These are phyloP conservation scores for Leptinotarsa defecta DNA, from an alignment of 1,140 invertebrate species.

Conservation along the genomic window DNA sequence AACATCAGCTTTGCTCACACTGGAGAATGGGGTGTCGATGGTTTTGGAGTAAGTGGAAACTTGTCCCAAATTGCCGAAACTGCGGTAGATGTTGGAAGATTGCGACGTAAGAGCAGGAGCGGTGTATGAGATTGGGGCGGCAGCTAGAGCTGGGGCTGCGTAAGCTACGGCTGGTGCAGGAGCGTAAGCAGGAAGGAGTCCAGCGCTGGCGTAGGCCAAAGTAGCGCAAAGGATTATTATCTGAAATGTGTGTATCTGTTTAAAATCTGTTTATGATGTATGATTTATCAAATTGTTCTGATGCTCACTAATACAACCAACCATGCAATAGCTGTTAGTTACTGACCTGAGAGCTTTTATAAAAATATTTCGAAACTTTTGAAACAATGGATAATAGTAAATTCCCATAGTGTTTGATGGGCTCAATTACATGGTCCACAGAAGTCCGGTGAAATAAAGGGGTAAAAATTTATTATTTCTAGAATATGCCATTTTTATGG, in stretches of 20 bases:
- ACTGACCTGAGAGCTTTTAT: too few relatives aligned
- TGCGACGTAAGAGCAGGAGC: constrained; percentile 62
- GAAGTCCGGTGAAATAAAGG: too few relatives aligned
- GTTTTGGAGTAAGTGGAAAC: constrained; percentile 68
- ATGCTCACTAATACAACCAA: too few relatives aligned
- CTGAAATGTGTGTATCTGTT: constrained; percentile 60
- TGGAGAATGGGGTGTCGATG: constrained; percentile 71
- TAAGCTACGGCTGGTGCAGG: constrained; percentile 56
- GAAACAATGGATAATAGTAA: too few relatives aligned
- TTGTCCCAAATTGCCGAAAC: constrained; percentile 66
- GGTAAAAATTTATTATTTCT: too few relatives aligned
- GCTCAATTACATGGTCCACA: too few relatives aligned
- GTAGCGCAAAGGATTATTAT: constrained; percentile 67
- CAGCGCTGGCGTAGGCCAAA: constrained; percentile 66
- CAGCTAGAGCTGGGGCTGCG: constrained; percentile 41
- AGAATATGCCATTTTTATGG: too few relatives aligned
- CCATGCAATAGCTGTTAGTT: too few relatives aligned
- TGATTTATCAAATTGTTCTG: neutral
- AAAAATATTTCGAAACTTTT: too few relatives aligned
- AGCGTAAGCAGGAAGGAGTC: constrained; percentile 64
- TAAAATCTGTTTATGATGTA: too few relatives aligned
- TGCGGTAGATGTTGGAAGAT: constrained; percentile 66
- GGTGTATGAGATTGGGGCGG: constrained; percentile 56
- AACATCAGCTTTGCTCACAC: constrained; percentile 66
- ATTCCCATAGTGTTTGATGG: too few relatives aligned